Conservation (phyloP, 2,113 vertebrate genomes). For the Acanthochromis polyacanthus region DNA sequence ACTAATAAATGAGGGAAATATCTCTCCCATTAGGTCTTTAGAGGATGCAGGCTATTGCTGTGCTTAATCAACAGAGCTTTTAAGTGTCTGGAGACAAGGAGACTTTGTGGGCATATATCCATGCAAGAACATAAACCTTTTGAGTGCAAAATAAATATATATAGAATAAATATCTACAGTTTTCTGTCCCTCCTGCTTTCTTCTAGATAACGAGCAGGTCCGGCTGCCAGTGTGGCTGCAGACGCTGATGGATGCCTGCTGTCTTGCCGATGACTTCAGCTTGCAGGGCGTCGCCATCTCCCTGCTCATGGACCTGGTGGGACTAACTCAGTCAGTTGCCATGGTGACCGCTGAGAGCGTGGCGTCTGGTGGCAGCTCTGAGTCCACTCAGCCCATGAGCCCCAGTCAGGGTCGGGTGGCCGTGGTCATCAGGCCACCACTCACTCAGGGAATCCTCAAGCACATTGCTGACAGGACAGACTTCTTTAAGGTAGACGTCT, state of each 20-base stretch:
- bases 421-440: slow-evolving; percentile 96
- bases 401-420: slow-evolving; percentile 97
- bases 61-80: neutral
- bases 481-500: slow-evolving; percentile 92
- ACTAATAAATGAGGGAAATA: too few species aligned
- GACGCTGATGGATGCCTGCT: slow-evolving; percentile 95
- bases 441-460: slow-evolving; percentile 94
- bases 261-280: slow-evolving; percentile 89
- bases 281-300: slow-evolving; percentile 93
- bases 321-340: slow-evolving; percentile 94
- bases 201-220: slow-evolving; percentile 89
- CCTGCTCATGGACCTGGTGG: slow-evolving; percentile 97
- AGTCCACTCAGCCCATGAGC: slow-evolving; percentile 90
- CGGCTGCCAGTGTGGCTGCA: slow-evolving; percentile 93
- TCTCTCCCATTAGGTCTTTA: too few species aligned
- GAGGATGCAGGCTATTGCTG: neutral
- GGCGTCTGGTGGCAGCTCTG: slow-evolving; percentile 78
- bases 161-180: neutral
- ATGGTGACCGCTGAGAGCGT: slow-evolving; percentile 92
- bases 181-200: neutral
- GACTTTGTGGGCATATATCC: neutral
- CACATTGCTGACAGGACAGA: slow-evolving; percentile 95
- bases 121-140: neutral
- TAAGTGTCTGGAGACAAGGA: neutral
- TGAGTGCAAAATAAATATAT: neutral